Evolutionary conservation across 2,797 vertebrate species (phyloP), one percentile per base, ranked within the genome.

Genomic region (Columba guinea): DNA sequence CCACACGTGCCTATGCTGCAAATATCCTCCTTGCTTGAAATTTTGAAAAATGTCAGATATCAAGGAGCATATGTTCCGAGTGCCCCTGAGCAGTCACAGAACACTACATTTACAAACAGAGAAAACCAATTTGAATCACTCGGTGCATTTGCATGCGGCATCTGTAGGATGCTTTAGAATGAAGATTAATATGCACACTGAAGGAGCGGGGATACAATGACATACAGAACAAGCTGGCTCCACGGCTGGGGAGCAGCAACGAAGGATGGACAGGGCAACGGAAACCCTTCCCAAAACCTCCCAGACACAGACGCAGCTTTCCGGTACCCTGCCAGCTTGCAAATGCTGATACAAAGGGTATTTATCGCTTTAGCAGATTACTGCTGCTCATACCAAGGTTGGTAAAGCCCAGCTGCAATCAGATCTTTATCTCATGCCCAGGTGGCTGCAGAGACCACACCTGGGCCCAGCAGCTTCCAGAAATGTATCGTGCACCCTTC

Each of bases 151-250:
- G 83, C 95, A 95, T 95, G 85, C 24, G 3, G 77, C 3, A 11
- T 89, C 83, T 55, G 73, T n/a, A 82, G 91, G 83, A 76, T 75
- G 79, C 49, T 94, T 96, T 68, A 64, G 95, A 95, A 93, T 93
- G 85, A 89, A 94, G 96, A 97, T 96, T 94, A 97, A 97, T 87
- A 79, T 71, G 92, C 83, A 64, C 60, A 21, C 22, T 44, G 87
- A 87, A 89, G 84, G 60, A 73, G 56, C 24, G 34, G 59, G 82
- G 68, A 22, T 8, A 34, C 5, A 8, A 13, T 30, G 94, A 90
- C 35, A 51, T 85, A 83, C 75, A 51, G 64, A 56, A 44, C 0
- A 7, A 79, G 83, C 20, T 6, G 0, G 49, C 41, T 85, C 37
- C 1, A 1, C 1, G 6, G 51, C 48, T 11, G 0, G 11, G 21